Base-by-base conservation (phyloP, 2,797 vertebrate genomes). In the Clarias fuscus region DNA sequence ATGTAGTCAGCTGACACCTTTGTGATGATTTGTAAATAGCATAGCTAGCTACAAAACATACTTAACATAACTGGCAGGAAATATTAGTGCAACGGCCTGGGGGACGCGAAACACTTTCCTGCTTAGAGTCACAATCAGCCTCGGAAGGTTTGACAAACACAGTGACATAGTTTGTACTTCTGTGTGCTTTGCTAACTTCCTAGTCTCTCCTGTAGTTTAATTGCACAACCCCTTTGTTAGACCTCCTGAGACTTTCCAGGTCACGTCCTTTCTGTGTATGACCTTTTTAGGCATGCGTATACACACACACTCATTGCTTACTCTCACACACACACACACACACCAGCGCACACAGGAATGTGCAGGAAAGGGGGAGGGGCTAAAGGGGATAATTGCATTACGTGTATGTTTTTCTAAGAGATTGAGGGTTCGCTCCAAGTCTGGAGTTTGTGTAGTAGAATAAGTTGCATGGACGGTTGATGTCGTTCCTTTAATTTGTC, bases 291-390 rank as follows among this genome's bases (percentile, higher is more conserved):
- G 40, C 83, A 88, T 84, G 48, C 62, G 11, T 53, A 11, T 20
- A 7, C 18, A 22, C 82, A 80, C 65, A 64, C 76, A 48, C 61
- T 79, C 72, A 53, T 53, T 77, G 67, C 62, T 71, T 37, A 37
- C 37, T 67, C 18, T 2, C 58, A 7, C 18, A 22, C 82, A 80
- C 56, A 64, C 70, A 37, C 67, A 73, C 72, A 43, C 77, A 48
- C 62, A 76, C 58, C 82, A 85, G 73, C 79, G 40, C 83, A 77
- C 76, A 83, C 56, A 90, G 67, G 84, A 86, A 87, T 88, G 85
- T 84, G 70, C 48, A 20, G 20, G 78, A 43, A 43, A 64, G n/a
- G 11, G 59, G 13, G 43, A 61, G 24, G 59, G 33, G 65, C 75
- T 17, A 7, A 33, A 22, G 24, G 14, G 30, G 24, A 33, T 76